Evolutionary conservation across 2,888 invertebrate genomes (phyloP).

Genomic region (Halictus quadricinctus): DNA sequence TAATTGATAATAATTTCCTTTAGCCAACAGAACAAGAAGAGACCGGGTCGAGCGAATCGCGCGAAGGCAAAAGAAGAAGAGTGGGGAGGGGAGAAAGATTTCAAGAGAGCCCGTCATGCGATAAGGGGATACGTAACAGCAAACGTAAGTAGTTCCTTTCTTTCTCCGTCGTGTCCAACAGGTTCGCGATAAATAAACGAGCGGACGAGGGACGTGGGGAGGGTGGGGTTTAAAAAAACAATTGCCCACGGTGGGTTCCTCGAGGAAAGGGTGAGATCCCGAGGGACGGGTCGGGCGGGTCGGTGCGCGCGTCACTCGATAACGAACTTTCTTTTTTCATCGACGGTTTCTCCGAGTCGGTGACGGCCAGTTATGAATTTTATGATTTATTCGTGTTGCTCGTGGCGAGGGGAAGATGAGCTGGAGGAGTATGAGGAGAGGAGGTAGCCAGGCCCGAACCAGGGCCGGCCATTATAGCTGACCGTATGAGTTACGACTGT

Average conservation of each 20-base stretch:
- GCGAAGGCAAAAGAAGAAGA: background rate
- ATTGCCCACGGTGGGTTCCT: background rate
- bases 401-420: slow-evolving; percentile 30
- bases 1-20: background rate
- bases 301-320: background rate
- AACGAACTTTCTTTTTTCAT: slow-evolving; percentile 3
- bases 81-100: background rate
- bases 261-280: slow-evolving; percentile 3
- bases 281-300: slow-evolving; percentile 3
- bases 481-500: slow-evolving; percentile 78
- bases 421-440: background rate
- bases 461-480: slow-evolving; percentile 62
- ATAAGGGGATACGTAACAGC: slow-evolving; percentile 4
- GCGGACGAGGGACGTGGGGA: background rate
- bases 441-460: slow-evolving; percentile 19
- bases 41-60: background rate
- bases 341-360: slow-evolving; percentile 24
- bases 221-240: background rate
- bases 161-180: background rate
- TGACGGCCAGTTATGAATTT: slow-evolving; percentile 73
- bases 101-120: background rate
- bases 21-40: background rate
- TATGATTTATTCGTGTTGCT: slow-evolving; percentile 77
- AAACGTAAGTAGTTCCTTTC: slow-evolving; percentile 7
- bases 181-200: background rate